Base-by-base conservation (phyloP, 2,797 vertebrate species). In the Oreochromis mossambicus region DNA sequence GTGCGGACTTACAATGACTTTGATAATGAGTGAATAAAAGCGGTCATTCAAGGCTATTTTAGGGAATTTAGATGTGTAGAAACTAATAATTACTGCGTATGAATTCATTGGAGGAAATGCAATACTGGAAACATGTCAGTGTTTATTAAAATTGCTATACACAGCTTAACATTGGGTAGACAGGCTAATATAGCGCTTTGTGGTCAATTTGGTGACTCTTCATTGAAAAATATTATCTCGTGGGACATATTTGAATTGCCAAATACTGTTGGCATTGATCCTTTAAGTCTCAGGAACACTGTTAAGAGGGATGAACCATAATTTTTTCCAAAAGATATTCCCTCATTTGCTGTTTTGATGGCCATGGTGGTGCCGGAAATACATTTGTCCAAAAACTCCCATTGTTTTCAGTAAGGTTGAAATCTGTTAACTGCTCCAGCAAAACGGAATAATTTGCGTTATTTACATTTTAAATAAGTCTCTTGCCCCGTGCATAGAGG, bases 11-110 rank as follows among this genome's bases (percentile, higher is more conserved):
- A 38, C 34, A 34, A 48, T 70, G 63, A 80, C 43, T 82, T 55
- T 58, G 76, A 81, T 86, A 54, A 79, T 63, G 55, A 76, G 70
- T 75, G 58, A 81, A 34, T 36, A 43, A 83, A 85, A 61, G 8
- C 32, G 46, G 21, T 34, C 79, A 77, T 32, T 82, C 48, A 78
- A 17, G 83, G 29, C 17, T 36, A 52, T 24, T 14, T 15, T 36
- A 54, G 3, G 12, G 14, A n/a, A 19, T 55, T 70, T 58, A 32
- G 41, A 77, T 36, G 2, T 15, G 36, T 48, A 52, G 43, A 54
- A 87, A 58, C 19, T 6, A 43, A 58, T 4, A 80, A 77, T 55
- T 6, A 68, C 21, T 63, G 41, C 9, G 4, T 29, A 12, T 52
- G 26, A 83, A 43, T 75, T 55, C 3, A 14, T 79, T 29, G 51